Evolutionary conservation across 2,888 invertebrate species (phyloP), one percentile per base, ranked within the genome.

Genomic region (Oxystoma pomonae): DNA sequence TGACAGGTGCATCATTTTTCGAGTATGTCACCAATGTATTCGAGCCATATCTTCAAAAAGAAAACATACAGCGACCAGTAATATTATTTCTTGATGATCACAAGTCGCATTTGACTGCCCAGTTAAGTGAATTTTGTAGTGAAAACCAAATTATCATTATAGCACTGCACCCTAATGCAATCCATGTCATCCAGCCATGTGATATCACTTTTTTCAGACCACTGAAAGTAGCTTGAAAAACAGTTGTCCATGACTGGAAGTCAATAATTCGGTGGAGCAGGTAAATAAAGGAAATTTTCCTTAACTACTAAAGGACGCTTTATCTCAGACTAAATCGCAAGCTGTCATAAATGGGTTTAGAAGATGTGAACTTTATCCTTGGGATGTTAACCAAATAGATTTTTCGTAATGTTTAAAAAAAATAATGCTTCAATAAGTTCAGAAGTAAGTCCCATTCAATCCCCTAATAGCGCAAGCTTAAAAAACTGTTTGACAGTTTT

Each of bases 1-100:
- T 61, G 53, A 51, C 22, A 49, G 56, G 55, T 19, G 57, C 61
- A 18, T 20, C 53, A 51, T 66, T 66, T 63, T 68, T 57, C 50
- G 66, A 65, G 35, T 68, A 66, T 58, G 55, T 68, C 9, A 17
- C 62, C 2, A 68, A 66, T 20, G 62, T 68, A 12, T 68, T 66
- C 58, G 19, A 53, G 18, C 63, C 61, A 22, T 65, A 56, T 55
- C 20, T 62, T 20, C 20, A 22, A 16, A 57, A 62, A n/a, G 35
- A 58, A 1, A 35, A 58, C 16, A 58, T n/a, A n/a, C 35, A 35
- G 35, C 35, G 35, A 35, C 35, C 35, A 35, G 35, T 35, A 7
- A 35, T 35, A 58, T 5, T n/a, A 55, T 3, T 61, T 63, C 18
- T 65, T 67, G 62, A 62, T 57, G 65, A 64, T 1, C 64, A 67